Percentiles rank a stretch among this genome's conserved stretches.
These are phyloP conservation scores for Triplophysa bombifrons DNA, from an alignment of 2,797 vertebrate species.

Conservation along the genomic window DNA sequence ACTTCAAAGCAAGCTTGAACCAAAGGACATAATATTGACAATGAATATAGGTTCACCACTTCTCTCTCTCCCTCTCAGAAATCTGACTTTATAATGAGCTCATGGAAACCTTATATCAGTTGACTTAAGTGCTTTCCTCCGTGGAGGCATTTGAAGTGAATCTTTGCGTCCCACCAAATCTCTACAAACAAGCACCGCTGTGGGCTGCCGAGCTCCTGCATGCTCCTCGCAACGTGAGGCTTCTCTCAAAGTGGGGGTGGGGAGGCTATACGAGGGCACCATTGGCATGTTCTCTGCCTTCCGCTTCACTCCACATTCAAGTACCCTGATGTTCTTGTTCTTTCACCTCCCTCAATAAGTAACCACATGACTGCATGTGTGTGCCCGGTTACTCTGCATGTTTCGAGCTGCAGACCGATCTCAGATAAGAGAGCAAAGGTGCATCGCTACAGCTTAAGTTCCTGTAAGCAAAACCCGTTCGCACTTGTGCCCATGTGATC, in stretches of 20 bases:
- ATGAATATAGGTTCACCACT: neutral
- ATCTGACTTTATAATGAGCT: conserved; percentile 1
- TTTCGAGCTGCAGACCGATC: neutral
- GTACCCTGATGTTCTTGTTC: conserved; percentile 1
- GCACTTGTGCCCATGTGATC: conserved; percentile 1
- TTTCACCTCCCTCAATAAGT: neutral
- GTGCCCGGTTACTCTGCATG: neutral
- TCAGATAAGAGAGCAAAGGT: conserved; percentile 2
- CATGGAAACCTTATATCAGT: neutral
- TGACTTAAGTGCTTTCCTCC: conserved; percentile 14
- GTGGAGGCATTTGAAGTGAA: neutral
- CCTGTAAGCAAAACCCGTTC: neutral
- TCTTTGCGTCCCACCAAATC: neutral
- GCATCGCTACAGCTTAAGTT: neutral
- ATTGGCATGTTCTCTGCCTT: neutral
- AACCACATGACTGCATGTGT: neutral
- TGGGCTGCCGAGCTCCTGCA: conserved; percentile 22
- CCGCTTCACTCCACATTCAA: conserved; percentile 9
- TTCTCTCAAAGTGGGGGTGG: conserved; percentile 15
- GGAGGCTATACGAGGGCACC: conserved; percentile 11
- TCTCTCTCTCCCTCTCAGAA: neutral
- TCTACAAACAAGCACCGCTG: neutral
- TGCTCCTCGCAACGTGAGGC: conserved; percentile 37
- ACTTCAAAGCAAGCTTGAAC: too few species aligned
- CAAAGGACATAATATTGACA: neutral